Conservation (phyloP, 2,113 vertebrate genomes). For the Crocuta crocuta region DNA sequence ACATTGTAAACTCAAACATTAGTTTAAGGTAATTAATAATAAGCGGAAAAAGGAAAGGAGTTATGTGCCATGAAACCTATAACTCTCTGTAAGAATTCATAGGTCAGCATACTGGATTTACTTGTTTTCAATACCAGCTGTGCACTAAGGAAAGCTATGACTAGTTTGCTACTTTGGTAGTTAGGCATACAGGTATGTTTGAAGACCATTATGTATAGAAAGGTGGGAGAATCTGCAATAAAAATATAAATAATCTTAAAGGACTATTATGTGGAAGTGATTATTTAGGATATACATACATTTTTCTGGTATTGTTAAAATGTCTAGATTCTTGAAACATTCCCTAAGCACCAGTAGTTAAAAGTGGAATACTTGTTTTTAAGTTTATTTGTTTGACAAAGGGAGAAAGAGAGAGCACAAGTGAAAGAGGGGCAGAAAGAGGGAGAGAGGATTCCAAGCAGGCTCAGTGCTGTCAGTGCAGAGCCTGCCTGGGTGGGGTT, state of each 20-base stretch:
- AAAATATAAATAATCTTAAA: slow-evolving; percentile 38
- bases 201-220: neutral
- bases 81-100: slow-evolving; percentile 36
- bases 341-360: neutral
- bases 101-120: neutral
- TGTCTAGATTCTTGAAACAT: neutral
- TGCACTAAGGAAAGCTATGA: neutral
- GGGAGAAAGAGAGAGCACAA: too few relatives aligned
- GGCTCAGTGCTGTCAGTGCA: too few relatives aligned
- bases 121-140: neutral
- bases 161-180: neutral
- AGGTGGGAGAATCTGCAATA: slow-evolving; percentile 11
- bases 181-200: neutral
- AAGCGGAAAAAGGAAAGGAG: slow-evolving; percentile 30
- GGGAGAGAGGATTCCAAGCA: too few relatives aligned
- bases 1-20: slow-evolving; percentile 42
- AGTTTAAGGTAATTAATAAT: slow-evolving; percentile 45
- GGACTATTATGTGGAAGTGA: neutral
- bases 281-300: neutral
- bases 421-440: too few relatives aligned
- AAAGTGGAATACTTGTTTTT: neutral
- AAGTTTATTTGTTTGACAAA: too few relatives aligned
- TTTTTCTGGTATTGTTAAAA: neutral
- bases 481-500: too few relatives aligned
- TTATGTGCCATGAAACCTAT: neutral